A percentile compares a stretch with the other conserved stretches of the same genome.
phyloP scores from a whole-genome alignment of 2,888 invertebrate species.

The Iphiclides podalirius region DNA sequence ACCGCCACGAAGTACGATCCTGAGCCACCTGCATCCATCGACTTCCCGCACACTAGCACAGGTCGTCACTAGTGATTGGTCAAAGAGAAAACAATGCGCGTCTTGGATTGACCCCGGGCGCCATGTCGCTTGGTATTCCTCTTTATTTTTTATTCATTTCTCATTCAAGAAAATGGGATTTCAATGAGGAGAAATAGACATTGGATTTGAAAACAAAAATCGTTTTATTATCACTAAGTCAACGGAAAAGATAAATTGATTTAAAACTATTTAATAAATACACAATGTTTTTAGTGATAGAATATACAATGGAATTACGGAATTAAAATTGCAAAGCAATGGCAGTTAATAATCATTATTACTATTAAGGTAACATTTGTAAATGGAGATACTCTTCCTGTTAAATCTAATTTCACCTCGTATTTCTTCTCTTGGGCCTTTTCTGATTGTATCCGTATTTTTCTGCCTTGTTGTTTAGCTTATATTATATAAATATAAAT shows the following conservation, averaged over 20 bases:
- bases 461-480: no score
- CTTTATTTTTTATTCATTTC: not conserved
- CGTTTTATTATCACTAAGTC: constrained; percentile 20
- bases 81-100: constrained; percentile 1
- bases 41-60: no score
- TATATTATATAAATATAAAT: no score
- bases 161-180: not conserved
- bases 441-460: no score
- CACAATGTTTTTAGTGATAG: not conserved
- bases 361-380: not conserved
- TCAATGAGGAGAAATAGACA: constrained; percentile 11
- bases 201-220: constrained; percentile 1
- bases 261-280: constrained; percentile 6
- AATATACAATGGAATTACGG: constrained; percentile 6
- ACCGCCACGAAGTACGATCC: no score
- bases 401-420: no score
- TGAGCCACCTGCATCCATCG: no score
- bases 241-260: constrained; percentile 8
- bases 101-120: not conserved
- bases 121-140: not conserved
- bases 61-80: no score
- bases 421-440: no score
- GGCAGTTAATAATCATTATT: constrained; percentile 17
- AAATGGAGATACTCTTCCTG: no score
- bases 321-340: constrained; percentile 16